Percentiles rank a stretch among this genome's conserved stretches.
Evolutionary conservation across 2,888 invertebrate species (phyloP).

Genomic region (Lochmaea capreae): DNA sequence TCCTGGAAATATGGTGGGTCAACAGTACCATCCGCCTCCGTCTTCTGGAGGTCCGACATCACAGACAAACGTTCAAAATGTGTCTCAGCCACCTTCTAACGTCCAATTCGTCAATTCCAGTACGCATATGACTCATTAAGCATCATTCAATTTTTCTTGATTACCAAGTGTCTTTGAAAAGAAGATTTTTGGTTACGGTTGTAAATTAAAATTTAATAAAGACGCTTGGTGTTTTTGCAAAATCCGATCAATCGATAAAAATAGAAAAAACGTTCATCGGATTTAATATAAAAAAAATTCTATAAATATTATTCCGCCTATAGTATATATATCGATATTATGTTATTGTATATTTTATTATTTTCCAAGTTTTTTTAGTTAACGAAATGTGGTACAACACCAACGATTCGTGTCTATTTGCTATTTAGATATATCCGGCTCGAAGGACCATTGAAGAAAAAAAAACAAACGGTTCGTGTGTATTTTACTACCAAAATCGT

Average conservation of each 20-base stretch:
- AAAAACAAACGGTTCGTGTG: too few species aligned
- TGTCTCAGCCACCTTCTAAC: conserved; percentile 46
- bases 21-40: conserved; percentile 36
- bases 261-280: too few species aligned
- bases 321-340: too few species aligned
- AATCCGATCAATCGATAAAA: not conserved
- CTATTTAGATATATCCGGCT: too few species aligned
- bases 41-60: conserved; percentile 36
- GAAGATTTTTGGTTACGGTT: not conserved
- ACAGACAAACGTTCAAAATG: conserved; percentile 48
- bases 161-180: not conserved
- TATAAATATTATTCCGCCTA: too few species aligned
- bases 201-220: not conserved
- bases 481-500: too few species aligned
- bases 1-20: conserved; percentile 38
- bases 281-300: not conserved
- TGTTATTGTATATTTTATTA: too few species aligned
- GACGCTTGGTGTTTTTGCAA: not conserved
- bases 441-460: too few species aligned
- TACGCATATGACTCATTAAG: conserved; percentile 53
- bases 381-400: too few species aligned
- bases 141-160: conserved; percentile 7
- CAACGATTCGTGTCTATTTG: too few species aligned
- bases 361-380: too few species aligned
- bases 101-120: conserved; percentile 52